Base-by-base conservation (phyloP, 2,888 invertebrate species). In the Idaea straminata region DNA sequence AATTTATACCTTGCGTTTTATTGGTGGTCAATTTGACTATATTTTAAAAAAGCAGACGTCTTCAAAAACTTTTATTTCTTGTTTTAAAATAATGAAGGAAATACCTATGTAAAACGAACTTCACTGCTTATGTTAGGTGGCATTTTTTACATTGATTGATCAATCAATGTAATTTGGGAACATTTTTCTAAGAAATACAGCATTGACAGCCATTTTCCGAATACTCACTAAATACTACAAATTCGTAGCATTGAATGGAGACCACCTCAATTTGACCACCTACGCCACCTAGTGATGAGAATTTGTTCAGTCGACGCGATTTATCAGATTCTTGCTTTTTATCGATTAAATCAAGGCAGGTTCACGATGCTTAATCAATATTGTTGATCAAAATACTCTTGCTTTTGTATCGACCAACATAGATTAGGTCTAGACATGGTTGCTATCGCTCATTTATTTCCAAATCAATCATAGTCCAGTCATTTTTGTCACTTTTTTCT, bases 151-250 rank as follows among this genome's bases (percentile, higher is more conserved):
- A 47, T 47, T 47, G 47, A 47, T 47, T 47, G 47, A 47, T 47
- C 47, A 47, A 47, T 47, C 47, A 47, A 47, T 25, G 25, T 25
- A 25, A 25, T 47, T 47, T 47, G 13, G 47, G 10, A 10, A 64
- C 67, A 64, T 69, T 67, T 35, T 74, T 72, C 73, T 69, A 72
- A 75, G 70, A 74, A 77, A 73, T 74, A 64, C 62, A 64, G 61
- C 64, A 73, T 72, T 73, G 66, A 65, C 68, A 66, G 65, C 65
- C 69, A 69, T 64, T 66, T 68, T 69, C 64, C 68, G 72, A 77
- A 81, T 77, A 72, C 70, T 68, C 62, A 64, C 68, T 71, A 74
- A 76, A 81, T 78, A 68, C 74, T 74, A 69, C 71, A 75, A 75
- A 84, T 83, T 47, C 47, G 47, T 47, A 10, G 47, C 47, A 47